Evolutionary conservation across 2,113 vertebrate genomes (phyloP), one percentile per base, ranked within the genome.

Genomic region (Scomber scombrus): DNA sequence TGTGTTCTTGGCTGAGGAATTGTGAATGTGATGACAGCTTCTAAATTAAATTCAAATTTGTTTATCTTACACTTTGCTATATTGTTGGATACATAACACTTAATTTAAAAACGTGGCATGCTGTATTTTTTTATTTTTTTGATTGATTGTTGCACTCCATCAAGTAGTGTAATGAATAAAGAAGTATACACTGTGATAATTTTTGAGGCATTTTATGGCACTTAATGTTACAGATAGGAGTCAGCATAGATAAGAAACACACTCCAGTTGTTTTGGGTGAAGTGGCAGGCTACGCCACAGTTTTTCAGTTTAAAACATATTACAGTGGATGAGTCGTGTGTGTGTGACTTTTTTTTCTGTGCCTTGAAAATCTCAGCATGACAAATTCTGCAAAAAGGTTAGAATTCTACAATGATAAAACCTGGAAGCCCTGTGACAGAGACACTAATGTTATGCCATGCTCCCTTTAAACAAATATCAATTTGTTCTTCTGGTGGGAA

Each of bases 401-500:
- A 70, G 58, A 76, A 46, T 64, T 62, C 71, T n/a, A 58, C 14
- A 78, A 50, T 50, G 7, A 56, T 45, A 54, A 63, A 23, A 69
- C 61, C 47, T 78, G 14, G 47, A 71, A 78, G 66, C 54, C 71
- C 29, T 61, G 56, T 2, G 13, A 57, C 34, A 34, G n/a, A 45
- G n/a, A 72, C 11, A 67, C 4, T 29, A 56, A 73, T 71, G 46
- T 51, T 68, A 29, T 26, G 16, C 21, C 15, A 16, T 6, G 19
- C 46, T 46, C 3, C 67, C 19, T 85, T 72, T 29, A 80, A 55
- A 54, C 46, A 85, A 78, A 88, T 78, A 52, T 75, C 78, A 75
- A 18, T 76, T 78, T 54, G n/a, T 77, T 18, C 54, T 61, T 71
- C 12, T 57, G n/a, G 10, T 55, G 46, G 52, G 15, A 78, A 57